phyloP scores from a whole-genome alignment of 92 coral and sea anemone species.

The Galaxea fascicularis region DNA sequence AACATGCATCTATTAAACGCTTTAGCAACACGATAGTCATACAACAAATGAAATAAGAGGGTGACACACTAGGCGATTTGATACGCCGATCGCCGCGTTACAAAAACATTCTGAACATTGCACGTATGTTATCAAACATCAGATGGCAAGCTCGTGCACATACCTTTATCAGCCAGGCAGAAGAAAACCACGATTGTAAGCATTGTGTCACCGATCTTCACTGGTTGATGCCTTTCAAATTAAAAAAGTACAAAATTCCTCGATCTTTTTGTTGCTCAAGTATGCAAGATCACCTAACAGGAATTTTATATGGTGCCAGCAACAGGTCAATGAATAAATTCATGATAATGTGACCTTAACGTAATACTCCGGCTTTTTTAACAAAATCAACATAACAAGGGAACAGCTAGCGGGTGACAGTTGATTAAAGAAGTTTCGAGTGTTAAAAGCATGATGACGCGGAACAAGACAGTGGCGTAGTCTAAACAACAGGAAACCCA shows the following conservation, averaged over 20 bases:
- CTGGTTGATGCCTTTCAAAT: background rate
- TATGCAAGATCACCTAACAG: background rate
- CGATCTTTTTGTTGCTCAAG: background rate
- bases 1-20: too few relatives aligned
- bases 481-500: background rate
- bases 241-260: background rate
- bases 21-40: too few relatives aligned
- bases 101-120: too few relatives aligned
- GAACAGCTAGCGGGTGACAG: background rate
- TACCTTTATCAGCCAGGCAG: slow-evolving; percentile 24
- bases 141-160: slow-evolving; percentile 16
- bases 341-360: background rate
- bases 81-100: too few relatives aligned
- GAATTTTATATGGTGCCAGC: too few relatives aligned
- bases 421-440: background rate
- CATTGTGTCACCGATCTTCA: slow-evolving; percentile 4
- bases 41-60: too few relatives aligned
- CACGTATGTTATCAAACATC: too few relatives aligned
- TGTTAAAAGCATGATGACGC: background rate
- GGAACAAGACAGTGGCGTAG: background rate
- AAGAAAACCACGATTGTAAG: background rate
- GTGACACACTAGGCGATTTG: too few relatives aligned
- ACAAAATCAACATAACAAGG: background rate
- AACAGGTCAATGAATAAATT: background rate
- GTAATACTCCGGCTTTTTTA: background rate